phyloP scores from a whole-genome alignment of 2,797 vertebrate genomes.

The Psittacula echo region DNA sequence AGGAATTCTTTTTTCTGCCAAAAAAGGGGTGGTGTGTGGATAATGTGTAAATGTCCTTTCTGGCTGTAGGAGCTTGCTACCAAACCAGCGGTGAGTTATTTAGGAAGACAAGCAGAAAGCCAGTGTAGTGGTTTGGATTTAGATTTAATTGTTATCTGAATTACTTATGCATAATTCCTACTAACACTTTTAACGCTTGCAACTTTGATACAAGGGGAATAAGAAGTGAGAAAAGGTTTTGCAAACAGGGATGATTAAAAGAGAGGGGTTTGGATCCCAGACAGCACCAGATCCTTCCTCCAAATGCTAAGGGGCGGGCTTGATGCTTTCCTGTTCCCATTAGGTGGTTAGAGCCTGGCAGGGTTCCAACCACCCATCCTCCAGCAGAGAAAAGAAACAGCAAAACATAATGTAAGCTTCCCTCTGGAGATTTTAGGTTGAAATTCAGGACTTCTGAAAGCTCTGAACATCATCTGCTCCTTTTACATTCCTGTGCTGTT shows the following conservation, averaged over 20 bases:
- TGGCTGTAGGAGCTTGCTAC: not conserved
- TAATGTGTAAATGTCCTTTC: not conserved
- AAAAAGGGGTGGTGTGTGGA: fast-evolving
- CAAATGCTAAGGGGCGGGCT: not conserved
- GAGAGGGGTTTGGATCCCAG: not conserved
- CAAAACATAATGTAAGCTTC: not conserved
- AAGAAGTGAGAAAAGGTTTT: not conserved
- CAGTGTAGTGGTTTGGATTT: not conserved
- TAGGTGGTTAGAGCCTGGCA: not conserved
- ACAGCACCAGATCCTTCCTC: not conserved
- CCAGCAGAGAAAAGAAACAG: not conserved
- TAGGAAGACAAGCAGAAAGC: not conserved
- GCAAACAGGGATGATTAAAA: not conserved
- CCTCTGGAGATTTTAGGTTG: not conserved
- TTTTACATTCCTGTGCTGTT: not conserved
- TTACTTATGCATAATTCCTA: not conserved
- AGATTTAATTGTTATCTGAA: not conserved
- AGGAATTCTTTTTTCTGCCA: not conserved
- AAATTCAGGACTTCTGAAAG: not conserved
- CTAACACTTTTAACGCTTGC: not conserved
- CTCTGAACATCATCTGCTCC: not conserved
- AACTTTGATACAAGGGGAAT: not conserved
- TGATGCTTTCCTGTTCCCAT: not conserved
- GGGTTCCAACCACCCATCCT: not conserved
- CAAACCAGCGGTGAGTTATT: not conserved